Evolutionary conservation across 2,888 invertebrate species (phyloP), one percentile per base, ranked within the genome.

Genomic region (Eilema depressum): DNA sequence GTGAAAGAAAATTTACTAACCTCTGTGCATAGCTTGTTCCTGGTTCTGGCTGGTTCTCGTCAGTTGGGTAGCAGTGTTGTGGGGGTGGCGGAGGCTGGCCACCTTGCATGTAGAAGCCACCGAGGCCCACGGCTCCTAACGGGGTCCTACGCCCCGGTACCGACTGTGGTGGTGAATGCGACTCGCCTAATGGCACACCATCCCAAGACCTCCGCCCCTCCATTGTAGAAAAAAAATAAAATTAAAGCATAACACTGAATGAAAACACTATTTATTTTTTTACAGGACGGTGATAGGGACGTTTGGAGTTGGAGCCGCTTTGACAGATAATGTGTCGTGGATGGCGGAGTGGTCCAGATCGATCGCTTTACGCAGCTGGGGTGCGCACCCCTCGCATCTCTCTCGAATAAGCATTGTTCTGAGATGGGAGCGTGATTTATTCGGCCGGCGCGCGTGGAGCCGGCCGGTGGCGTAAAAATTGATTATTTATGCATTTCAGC

Each of bases 51-150:
- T 97, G 97, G 89, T 98, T 98, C 89, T 98, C 98, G 86, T 98
- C 98, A 8, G 97, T 97, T 89, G 93, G 95, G 73, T 93, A 95
- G 88, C 92, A 96, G 92, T 86, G 96, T 88, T 96, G 96, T 56
- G 95, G 96, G 76, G 94, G 92, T 41, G 90, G 91, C 83, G 93
- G 93, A 78, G 95, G 93, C 88, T 96, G 95, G 67, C 96, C 96
- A 74, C 96, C 96, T 88, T 97, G 98, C 90, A 98, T 98, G 92
- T 98, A 98, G 92, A 98, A 98, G n/a, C 98, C 98, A 30, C 98
- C 98, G 37, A 98, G 95, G 23, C 98, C 98, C 30, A 98, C 98
- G 10, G 98, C 97, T 17, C 98, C 98, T 69, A 98, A 92, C 33
- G 98, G 98, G 53, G 98, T 98, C 84, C 98, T 94, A 79, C 97